Base-by-base conservation (phyloP, 1,140 invertebrate genomes). In the Heliconius melpomene region DNA sequence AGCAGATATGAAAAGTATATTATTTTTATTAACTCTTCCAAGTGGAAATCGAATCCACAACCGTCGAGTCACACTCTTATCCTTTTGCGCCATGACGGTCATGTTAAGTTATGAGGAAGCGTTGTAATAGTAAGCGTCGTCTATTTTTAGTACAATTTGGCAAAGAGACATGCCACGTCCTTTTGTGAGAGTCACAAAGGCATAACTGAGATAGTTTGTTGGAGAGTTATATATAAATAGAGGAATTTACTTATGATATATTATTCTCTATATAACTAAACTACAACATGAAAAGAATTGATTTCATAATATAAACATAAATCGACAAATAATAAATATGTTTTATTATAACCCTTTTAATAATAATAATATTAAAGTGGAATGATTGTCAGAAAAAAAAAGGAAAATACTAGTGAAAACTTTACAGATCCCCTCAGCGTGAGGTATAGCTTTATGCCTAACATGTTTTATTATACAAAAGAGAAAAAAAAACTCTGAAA, bases 121-220 rank as follows among this genome's bases (percentile, higher is more conserved):
- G 20, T 50, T 9, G 8, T 66, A 46, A 40, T 46, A 76, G 23
- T 57, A 40, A 52, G 29, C 32, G 8, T 50, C 36, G 26, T 50
- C 13, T 54, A 74, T 77, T 77, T 46, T 70, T 77, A 70, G 38
- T 75, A 54, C 26, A 71, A 46, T 75, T 75, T 79, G 26, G 40
- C 57, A 26, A 75, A 18, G 78, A 66, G 70, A 77, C 71, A 72
- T 80, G 52, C 32, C 73, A 76, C 66, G 70, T 54, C 77, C 79
- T 81, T 83, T 83, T 83, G 82, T 83, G 32, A 26, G 54, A 52
- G 50, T 8, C 77, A 78, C 79, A 83, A 83, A 83, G 82, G 82
- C 77, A 83, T 83, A 81, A 79, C 79, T 77, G 36, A 70, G 78
- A 82, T 82, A 70, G 72, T 72, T 70, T 76, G 72, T 32, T 77